A percentile compares a stretch with the other conserved stretches of the same genome.
phyloP scores from a whole-genome alignment of 2,797 vertebrate genomes.

The Coregonus ussuriensis region DNA sequence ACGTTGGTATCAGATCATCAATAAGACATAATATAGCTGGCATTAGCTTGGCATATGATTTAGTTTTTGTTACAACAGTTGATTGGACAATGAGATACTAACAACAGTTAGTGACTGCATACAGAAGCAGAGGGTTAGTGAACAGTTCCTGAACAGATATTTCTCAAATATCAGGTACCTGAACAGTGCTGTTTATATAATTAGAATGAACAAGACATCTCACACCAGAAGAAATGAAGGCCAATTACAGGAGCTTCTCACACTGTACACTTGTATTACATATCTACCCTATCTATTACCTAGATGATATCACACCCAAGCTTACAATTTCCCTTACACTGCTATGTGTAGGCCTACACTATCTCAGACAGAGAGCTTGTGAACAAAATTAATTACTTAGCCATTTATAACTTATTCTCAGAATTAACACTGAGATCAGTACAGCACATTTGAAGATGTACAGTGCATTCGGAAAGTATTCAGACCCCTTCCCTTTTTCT shows the following conservation, averaged over 20 bases:
- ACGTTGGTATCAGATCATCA: slow-evolving; percentile 27
- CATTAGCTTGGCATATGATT: background rate
- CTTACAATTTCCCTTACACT: slow-evolving; percentile 20
- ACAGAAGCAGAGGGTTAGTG: background rate
- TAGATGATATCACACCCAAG: slow-evolving; percentile 10
- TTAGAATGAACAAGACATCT: slow-evolving; percentile 24
- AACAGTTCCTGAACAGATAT: background rate
- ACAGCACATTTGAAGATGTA: background rate
- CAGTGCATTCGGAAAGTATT: no score
- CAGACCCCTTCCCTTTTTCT: no score
- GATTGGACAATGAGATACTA: background rate
- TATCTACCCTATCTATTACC: slow-evolving; percentile 13
- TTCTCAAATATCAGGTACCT: background rate
- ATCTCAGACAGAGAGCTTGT: background rate
- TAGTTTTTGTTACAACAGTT: background rate
- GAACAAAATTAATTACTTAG: background rate
- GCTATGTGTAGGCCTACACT: background rate
- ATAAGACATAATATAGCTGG: slow-evolving; percentile 25
- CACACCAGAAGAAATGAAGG: slow-evolving; percentile 33
- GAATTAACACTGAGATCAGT: background rate
- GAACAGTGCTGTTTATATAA: background rate
- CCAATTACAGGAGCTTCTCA: slow-evolving; percentile 34
- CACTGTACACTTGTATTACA: slow-evolving; percentile 38
- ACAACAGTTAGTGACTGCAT: background rate
- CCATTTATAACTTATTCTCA: background rate